A percentile compares a stretch with the other conserved stretches of the same genome.
phyloP scores from a whole-genome alignment of 2,113 vertebrate species.

The Lepisosteus oculatus region DNA sequence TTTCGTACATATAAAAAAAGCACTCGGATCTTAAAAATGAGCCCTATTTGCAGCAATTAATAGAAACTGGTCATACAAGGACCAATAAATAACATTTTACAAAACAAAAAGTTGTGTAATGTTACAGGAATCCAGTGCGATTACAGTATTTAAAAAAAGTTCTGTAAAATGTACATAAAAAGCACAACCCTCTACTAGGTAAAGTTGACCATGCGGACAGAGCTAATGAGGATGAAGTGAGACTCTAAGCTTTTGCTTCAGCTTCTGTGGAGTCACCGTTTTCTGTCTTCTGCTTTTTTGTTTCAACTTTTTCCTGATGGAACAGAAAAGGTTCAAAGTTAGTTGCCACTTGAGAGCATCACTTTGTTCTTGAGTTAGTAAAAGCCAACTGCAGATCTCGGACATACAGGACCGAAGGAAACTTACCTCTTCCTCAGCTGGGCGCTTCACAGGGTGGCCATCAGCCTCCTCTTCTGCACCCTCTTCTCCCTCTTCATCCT shows the following conservation, averaged over 20 bases:
- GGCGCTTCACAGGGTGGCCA: slow-evolving; percentile 69
- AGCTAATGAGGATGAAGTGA: slow-evolving; percentile 47
- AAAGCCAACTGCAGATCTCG: too few species aligned
- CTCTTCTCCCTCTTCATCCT: slow-evolving; percentile 36
- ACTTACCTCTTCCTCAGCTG: slow-evolving; percentile 70
- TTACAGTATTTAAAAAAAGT: slow-evolving; percentile 55
- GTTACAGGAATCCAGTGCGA: slow-evolving; percentile 73
- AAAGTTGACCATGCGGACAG: slow-evolving; percentile 66
- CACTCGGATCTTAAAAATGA: slow-evolving; percentile 3
- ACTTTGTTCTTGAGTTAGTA: neutral
- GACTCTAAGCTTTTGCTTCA: slow-evolving; percentile 65
- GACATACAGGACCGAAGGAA: neutral
- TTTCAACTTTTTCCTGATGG: slow-evolving; percentile 64
- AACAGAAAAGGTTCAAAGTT: slow-evolving; percentile 1
- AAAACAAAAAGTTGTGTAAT: slow-evolving; percentile 59
- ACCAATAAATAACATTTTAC: slow-evolving; percentile 83
- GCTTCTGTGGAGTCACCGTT: slow-evolving; percentile 72
- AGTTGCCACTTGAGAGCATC: neutral
- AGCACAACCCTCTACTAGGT: slow-evolving; percentile 74
- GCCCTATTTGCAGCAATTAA: slow-evolving; percentile 1
- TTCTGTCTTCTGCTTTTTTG: slow-evolving; percentile 78
- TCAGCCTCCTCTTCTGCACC: slow-evolving; percentile 61
- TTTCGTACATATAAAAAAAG: slow-evolving; percentile 17
- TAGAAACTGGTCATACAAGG: slow-evolving; percentile 51
- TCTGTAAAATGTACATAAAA: slow-evolving; percentile 61